Evolutionary conservation across 1,140 invertebrate species (phyloP).

Genomic region (Elysia chlorotica): DNA sequence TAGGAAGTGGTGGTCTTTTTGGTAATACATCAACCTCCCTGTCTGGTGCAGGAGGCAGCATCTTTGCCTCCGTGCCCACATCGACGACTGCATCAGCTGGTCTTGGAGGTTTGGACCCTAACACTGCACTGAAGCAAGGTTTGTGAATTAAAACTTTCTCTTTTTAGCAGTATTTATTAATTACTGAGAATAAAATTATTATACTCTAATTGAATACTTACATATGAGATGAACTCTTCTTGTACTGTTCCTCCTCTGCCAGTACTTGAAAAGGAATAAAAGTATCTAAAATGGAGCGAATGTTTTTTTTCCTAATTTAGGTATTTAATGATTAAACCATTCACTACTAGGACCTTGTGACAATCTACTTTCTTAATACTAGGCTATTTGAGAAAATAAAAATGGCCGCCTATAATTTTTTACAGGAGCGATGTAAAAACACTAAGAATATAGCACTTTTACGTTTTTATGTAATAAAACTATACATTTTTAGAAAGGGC

Average conservation of each 20-base stretch:
- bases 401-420: no score
- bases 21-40: neutral
- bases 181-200: neutral
- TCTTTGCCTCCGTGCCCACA: slow-evolving; percentile 4
- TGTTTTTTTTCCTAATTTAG: neutral
- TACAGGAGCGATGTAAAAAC: no score
- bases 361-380: no score
- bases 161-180: neutral
- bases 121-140: slow-evolving; percentile 44
- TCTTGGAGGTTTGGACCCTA: slow-evolving; percentile 71
- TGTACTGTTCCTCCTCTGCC: no score
- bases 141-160: neutral
- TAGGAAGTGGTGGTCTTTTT: neutral
- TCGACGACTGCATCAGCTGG: slow-evolving; percentile 64
- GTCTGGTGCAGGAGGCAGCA: neutral
- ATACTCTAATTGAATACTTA: neutral
- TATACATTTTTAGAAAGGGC: no score
- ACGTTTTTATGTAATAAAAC: no score
- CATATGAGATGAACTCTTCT: neutral
- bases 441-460: no score
- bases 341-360: no score
- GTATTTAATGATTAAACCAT: no score
- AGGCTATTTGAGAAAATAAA: no score
- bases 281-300: neutral
- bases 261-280: neutral